Evolutionary conservation across 2,888 invertebrate genomes (phyloP).

Genomic region (Mystacides longicornis): DNA sequence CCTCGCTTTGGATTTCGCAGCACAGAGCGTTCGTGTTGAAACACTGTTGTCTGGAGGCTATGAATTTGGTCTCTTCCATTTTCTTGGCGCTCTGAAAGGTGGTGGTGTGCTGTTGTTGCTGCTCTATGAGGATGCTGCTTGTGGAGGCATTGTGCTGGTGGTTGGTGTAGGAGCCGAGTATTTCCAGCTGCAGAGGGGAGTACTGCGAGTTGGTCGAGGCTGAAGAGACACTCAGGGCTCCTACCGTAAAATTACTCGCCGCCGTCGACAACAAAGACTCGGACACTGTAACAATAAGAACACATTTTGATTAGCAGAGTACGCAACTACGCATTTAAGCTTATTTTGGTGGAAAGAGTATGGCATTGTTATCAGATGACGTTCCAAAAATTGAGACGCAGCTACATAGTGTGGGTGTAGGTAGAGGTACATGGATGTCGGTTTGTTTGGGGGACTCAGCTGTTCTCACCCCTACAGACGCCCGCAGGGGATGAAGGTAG

Average conservation of each 20-base stretch:
- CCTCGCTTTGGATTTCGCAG: conserved; percentile 30
- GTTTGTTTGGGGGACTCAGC: conserved; percentile 11
- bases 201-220: conserved; percentile 63
- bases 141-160: conserved; percentile 30
- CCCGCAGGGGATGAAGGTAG: conserved; percentile 19
- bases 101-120: conserved; percentile 31
- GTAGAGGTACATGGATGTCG: not conserved
- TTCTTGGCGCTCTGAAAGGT: conserved; percentile 26
- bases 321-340: no score
- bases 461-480: conserved; percentile 28
- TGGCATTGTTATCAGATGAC: no score
- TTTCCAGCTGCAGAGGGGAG: conserved; percentile 59
- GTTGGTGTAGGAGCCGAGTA: conserved; percentile 50
- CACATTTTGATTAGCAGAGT: no score
- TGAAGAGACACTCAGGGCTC: conserved; percentile 56
- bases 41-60: conserved; percentile 28
- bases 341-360: no score
- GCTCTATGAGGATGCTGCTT: conserved; percentile 26
- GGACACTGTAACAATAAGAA: conserved; percentile 43
- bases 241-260: conserved; percentile 45
- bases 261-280: conserved; percentile 63
- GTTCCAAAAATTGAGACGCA: no score
- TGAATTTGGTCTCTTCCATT: conserved; percentile 35
- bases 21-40: conserved; percentile 27
- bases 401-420: no score